Base-by-base conservation (phyloP, 2,113 vertebrate genomes). In the Parus major region DNA sequence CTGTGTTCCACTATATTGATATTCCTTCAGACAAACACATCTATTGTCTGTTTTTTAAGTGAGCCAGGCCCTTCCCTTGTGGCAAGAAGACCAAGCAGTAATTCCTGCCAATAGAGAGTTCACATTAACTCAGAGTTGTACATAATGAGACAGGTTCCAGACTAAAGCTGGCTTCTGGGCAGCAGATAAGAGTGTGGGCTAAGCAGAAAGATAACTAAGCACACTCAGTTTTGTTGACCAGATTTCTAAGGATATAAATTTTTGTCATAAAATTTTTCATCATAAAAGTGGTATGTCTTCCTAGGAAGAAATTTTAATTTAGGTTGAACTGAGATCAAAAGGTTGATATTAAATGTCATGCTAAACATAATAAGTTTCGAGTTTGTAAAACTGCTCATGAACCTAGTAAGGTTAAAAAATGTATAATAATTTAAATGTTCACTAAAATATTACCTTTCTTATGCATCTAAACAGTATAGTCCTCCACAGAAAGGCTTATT, bases 41-140 rank as follows among this genome's bases (percentile, higher is more conserved):
- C 53, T 76, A 0, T 33, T 79, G 39, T 21, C 18, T 2, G 0
- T 52, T 5, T 79, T 63, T 63, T 27, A 44, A 79, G n/a, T 35
- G 33, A 29, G 13, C 57, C 66, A 69, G 41, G 11, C 53, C 18
- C 44, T 42, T 31, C 50, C 25, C 12, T 2, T 35, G 49, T 61
- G 66, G 61, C 79, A 75, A 36, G 25, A 75, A 85, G 41, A 88
- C 53, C 53, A 72, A 39, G 12, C 23, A 79, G 52, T 49, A 63
- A 19, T 44, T 87, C 56, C 29, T 90, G 65, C 78, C 23, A 3
- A 25, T 27, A 44, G 52, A 42, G 39, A 70, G 47, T 60, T 46
- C 1, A 0, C 1, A 0, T 31, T 59, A 49, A 42, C 39, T 70
- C 64, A 41, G 39, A 60, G 53, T 35, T 10, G 7, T 46, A 27